phyloP scores from a whole-genome alignment of 2,888 invertebrate genomes.

The Euzetes globulus region DNA sequence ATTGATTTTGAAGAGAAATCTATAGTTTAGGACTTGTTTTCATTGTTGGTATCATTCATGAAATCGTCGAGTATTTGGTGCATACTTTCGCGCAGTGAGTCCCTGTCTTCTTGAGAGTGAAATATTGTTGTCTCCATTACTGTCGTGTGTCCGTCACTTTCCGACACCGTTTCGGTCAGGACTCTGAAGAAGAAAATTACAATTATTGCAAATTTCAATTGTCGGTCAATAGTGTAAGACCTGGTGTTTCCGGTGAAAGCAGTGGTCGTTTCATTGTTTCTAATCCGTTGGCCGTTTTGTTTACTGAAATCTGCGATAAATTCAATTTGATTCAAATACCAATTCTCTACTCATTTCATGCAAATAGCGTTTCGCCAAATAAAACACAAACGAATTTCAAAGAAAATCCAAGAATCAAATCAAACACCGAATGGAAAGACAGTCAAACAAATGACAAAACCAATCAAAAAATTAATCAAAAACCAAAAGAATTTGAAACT shows the following conservation, averaged over 20 bases:
- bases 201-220: background rate
- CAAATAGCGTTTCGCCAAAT: background rate
- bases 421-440: background rate
- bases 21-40: background rate
- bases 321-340: background rate
- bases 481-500: background rate
- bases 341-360: background rate
- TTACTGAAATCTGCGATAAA: constrained; percentile 8
- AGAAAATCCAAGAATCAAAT: background rate
- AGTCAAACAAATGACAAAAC: background rate
- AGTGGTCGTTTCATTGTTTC: background rate
- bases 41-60: background rate
- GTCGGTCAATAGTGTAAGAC: background rate
- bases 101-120: constrained; percentile 10
- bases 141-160: constrained; percentile 31
- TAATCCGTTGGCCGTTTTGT: background rate
- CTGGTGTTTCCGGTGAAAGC: constrained; percentile 9
- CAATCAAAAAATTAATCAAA: background rate
- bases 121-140: constrained; percentile 30
- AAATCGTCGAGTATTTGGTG: constrained; percentile 11
- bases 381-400: background rate
- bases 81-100: constrained; percentile 20
- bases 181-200: background rate
- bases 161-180: constrained; percentile 31
- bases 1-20: background rate